A percentile compares a stretch with the other conserved stretches of the same genome.
These are phyloP conservation scores for Alviniconcha strummeri DNA, from an alignment of 2,888 invertebrate genomes.

Conservation along the genomic window DNA sequence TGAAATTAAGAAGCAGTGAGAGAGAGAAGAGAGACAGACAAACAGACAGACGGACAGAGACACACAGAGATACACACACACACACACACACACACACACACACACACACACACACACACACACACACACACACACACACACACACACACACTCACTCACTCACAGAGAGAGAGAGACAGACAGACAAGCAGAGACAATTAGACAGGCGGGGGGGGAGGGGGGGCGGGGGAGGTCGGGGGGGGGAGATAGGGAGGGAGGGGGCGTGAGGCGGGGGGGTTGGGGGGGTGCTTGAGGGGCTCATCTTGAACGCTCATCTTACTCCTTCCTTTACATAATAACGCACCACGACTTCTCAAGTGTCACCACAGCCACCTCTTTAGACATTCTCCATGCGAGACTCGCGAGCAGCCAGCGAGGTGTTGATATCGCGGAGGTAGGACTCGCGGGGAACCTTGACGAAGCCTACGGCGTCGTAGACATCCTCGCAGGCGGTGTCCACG, in stretches of 20 bases:
- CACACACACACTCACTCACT: slow-evolving; percentile 29
- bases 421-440: slow-evolving; percentile 26
- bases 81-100: not conserved
- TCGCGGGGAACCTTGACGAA: slow-evolving; percentile 29
- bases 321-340: not conserved
- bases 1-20: not conserved
- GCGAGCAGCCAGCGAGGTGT: slow-evolving; percentile 24
- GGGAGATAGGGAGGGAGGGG: no score
- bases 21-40: not conserved
- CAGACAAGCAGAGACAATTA: not conserved
- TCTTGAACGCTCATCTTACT: not conserved
- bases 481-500: slow-evolving; percentile 31
- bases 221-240: no score
- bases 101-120: not conserved
- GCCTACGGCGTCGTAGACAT: slow-evolving; percentile 27
- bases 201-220: no score
- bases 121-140: slow-evolving; percentile 30
- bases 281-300: no score
- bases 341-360: not conserved
- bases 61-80: not conserved
- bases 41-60: not conserved
- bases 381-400: slow-evolving; percentile 28
- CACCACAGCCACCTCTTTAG: not conserved
- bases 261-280: no score
- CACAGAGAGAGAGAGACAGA: slow-evolving; percentile 13